phyloP scores from a whole-genome alignment of 2,888 invertebrate species.

The Drosophila multiciliata region DNA sequence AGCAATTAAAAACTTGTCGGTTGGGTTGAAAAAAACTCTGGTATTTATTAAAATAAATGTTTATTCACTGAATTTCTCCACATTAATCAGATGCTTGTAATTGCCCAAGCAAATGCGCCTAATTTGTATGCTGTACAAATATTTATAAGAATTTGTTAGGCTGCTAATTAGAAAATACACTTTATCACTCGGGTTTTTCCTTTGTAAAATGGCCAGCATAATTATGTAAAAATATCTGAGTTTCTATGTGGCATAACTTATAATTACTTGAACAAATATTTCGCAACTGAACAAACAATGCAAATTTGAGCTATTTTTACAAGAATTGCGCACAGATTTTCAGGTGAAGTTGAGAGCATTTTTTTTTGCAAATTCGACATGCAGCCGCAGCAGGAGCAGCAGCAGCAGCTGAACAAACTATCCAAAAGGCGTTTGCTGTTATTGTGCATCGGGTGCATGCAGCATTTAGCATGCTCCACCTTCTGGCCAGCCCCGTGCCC shows the following conservation, averaged over 20 bases:
- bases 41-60: background rate
- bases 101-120: background rate
- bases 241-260: background rate
- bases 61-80: background rate
- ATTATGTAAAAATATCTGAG: background rate
- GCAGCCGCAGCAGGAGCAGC: constrained; percentile 24
- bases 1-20: constrained; percentile 1
- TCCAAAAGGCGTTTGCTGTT: constrained; percentile 63
- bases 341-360: constrained; percentile 17
- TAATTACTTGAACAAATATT: background rate
- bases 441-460: constrained; percentile 75
- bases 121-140: background rate
- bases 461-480: constrained; percentile 71
- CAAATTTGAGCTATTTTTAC: constrained; percentile 5
- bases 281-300: constrained; percentile 29
- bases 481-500: constrained; percentile 35
- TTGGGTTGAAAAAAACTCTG: background rate
- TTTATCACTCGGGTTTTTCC: background rate
- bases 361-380: constrained; percentile 40
- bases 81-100: background rate
- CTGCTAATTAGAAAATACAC: background rate
- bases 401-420: constrained; percentile 53
- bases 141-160: constrained; percentile 1
- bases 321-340: background rate
- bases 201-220: background rate